Evolutionary conservation across 2,888 invertebrate species (phyloP).

Genomic region (Agriotes lineatus): DNA sequence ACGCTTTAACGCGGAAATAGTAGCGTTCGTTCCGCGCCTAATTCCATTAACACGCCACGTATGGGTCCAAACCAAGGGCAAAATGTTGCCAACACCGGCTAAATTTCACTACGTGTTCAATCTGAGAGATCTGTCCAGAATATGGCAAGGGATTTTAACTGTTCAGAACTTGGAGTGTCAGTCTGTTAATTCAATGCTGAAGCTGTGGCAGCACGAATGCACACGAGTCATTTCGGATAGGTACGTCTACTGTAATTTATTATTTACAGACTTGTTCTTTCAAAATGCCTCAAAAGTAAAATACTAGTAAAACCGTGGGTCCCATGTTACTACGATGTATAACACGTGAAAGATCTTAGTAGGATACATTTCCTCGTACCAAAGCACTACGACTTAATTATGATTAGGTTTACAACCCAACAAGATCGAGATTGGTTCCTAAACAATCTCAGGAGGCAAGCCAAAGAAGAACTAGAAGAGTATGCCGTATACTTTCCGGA

Average conservation of each 20-base stretch:
- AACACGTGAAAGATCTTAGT: too few species aligned
- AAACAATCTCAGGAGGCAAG: slow-evolving; percentile 72
- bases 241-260: too few species aligned
- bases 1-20: slow-evolving; percentile 78
- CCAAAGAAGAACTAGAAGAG: slow-evolving; percentile 68
- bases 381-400: not conserved
- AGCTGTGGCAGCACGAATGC: slow-evolving; percentile 90
- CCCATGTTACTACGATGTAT: too few species aligned
- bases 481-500: slow-evolving; percentile 67
- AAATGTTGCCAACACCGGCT: slow-evolving; percentile 92
- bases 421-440: slow-evolving; percentile 81
- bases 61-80: slow-evolving; percentile 88
- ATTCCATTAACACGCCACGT: slow-evolving; percentile 84
- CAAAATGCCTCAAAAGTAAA: too few species aligned
- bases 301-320: too few species aligned
- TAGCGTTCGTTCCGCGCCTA: slow-evolving; percentile 78
- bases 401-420: slow-evolving; percentile 70
- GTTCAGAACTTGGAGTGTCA: slow-evolving; percentile 78
- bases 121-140: slow-evolving; percentile 87
- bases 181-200: slow-evolving; percentile 70
- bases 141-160: slow-evolving; percentile 91
- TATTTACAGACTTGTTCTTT: too few species aligned
- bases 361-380: not conserved
- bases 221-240: slow-evolving; percentile 88
- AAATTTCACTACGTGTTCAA: slow-evolving; percentile 95